phyloP scores from a whole-genome alignment of 2,888 invertebrate genomes.

The Phaedon cochleariae region DNA sequence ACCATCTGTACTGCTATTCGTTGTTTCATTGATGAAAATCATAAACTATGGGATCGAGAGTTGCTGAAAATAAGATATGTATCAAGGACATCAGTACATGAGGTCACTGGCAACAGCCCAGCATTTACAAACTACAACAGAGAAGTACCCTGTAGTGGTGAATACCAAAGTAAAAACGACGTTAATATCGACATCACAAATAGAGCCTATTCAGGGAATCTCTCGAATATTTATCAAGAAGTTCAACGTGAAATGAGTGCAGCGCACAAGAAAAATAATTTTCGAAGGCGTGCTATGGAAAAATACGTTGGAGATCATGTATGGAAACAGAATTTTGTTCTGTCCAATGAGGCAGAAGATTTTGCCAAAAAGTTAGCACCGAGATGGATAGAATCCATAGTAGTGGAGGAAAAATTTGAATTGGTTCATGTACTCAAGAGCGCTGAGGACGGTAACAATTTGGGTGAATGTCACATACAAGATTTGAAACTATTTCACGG shows the following conservation, averaged over 20 bases:
- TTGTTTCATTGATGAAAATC: too few relatives aligned
- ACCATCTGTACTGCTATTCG: too few relatives aligned
- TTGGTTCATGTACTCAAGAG: not conserved
- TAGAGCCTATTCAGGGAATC: not conserved
- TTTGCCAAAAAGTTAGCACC: constrained; percentile 6
- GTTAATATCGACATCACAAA: not conserved
- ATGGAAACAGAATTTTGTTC: not conserved
- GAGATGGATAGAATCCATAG: not conserved
- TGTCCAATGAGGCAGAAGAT: not conserved
- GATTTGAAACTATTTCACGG: constrained; percentile 8
- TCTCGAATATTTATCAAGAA: not conserved
- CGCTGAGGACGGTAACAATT: constrained; percentile 1
- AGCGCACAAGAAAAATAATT: constrained; percentile 1
- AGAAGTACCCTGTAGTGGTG: not conserved
- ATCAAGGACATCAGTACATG: too few relatives aligned
- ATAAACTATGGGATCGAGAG: too few relatives aligned
- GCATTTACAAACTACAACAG: not conserved
- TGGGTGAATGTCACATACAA: not conserved
- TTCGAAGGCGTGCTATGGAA: constrained; percentile 1
- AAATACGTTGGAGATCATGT: not conserved
- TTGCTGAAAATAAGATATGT: too few relatives aligned
- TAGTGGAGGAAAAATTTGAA: not conserved
- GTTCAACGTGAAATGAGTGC: not conserved
- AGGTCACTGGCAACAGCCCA: not conserved
- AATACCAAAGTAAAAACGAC: not conserved